Evolutionary conservation across 2,113 vertebrate species (phyloP).

Genomic region (Myanophis thanlyinensis): DNA sequence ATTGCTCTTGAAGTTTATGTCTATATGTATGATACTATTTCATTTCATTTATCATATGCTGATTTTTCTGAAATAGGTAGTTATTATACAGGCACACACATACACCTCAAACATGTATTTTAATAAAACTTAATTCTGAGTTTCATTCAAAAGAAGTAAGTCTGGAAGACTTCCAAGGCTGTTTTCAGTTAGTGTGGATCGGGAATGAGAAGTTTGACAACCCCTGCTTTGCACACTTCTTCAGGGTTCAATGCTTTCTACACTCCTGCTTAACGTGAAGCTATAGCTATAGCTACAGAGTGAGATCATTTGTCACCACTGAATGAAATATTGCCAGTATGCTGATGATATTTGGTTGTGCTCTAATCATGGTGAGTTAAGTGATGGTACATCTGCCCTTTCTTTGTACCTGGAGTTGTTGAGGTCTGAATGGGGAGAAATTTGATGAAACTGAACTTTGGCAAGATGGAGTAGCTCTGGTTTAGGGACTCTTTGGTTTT

Average conservation of each 20-base stretch:
- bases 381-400: not conserved
- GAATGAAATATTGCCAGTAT: not conserved
- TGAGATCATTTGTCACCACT: not conserved
- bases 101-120: not conserved
- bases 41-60: not conserved
- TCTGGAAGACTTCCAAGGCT: not conserved
- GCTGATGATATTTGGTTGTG: not conserved
- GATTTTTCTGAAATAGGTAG: not conserved
- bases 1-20: not conserved
- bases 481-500: not conserved
- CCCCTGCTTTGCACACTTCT: not conserved
- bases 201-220: not conserved
- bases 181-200: not conserved
- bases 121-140: not conserved
- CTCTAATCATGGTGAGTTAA: not conserved
- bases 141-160: not conserved
- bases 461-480: not conserved
- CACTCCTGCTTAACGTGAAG: not conserved
- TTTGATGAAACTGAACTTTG: not conserved
- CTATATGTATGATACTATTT: not conserved
- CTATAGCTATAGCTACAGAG: no score
- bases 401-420: not conserved
- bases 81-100: not conserved
- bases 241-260: not conserved
- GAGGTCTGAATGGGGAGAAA: not conserved